Conservation (phyloP, 2,888 invertebrate species). For the Monochamus alternatus region DNA sequence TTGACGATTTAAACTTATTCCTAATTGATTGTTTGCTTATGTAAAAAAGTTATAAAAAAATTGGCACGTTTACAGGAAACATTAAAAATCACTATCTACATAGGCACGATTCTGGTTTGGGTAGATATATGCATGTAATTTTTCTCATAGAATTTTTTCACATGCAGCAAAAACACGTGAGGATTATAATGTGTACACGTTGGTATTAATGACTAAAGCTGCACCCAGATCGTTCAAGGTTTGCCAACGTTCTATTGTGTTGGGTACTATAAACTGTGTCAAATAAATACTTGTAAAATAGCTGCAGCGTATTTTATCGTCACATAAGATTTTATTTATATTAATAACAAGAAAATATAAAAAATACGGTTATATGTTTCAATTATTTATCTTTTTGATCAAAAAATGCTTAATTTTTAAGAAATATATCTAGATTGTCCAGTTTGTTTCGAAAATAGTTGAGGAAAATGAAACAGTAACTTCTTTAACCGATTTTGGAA, state of each 20-base stretch:
- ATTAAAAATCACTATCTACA: neutral
- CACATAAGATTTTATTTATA: neutral
- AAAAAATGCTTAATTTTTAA: no score
- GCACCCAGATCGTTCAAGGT: constrained; percentile 33
- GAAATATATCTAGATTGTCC: no score
- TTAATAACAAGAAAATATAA: no score
- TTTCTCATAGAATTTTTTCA: neutral
- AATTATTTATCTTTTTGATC: no score
- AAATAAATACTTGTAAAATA: constrained; percentile 34
- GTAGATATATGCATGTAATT: neutral
- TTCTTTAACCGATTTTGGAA: no score
- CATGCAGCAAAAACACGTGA: constrained; percentile 17
- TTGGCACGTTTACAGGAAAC: neutral
- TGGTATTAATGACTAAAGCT: constrained; percentile 28
- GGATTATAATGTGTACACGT: constrained; percentile 4
- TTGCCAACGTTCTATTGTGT: constrained; percentile 31
- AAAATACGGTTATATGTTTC: no score
- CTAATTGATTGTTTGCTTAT: no score
- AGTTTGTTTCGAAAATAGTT: no score
- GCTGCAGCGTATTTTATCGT: constrained; percentile 16
- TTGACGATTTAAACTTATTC: constrained; percentile 3
- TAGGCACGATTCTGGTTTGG: neutral
- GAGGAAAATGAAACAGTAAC: no score
- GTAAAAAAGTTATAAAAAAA: no score
- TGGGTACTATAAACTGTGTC: constrained; percentile 25